These are phyloP conservation scores for Epinotia bilunana DNA, from an alignment of 2,888 invertebrate species.

Conservation along the genomic window DNA sequence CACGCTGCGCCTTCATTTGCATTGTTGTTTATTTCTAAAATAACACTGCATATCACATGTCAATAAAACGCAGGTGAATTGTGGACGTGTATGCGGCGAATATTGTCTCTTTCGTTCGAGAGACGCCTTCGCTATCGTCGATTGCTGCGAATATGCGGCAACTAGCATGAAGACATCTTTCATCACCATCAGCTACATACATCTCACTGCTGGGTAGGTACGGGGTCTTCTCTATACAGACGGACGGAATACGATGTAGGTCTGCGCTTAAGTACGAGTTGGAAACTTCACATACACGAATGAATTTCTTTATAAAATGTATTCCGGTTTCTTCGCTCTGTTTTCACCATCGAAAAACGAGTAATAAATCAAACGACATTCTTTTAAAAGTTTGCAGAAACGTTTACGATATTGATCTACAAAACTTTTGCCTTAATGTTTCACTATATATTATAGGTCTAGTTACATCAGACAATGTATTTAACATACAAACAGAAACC, in stretches of 20 bases:
- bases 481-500: no score
- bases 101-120: not conserved
- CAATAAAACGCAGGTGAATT: not conserved
- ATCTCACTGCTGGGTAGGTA: no score
- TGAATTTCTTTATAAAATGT: not conserved
- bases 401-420: no score
- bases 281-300: not conserved
- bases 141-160: not conserved
- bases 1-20: no score
- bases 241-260: not conserved
- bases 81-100: constrained; percentile 3
- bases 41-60: not conserved
- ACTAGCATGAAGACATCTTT: not conserved
- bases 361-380: no score
- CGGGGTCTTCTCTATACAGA: no score
- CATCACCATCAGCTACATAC: no score
- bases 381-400: no score
- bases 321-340: not conserved
- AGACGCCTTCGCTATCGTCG: not conserved
- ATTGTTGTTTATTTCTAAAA: not conserved
- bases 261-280: not conserved
- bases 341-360: not conserved
- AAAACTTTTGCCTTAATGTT: no score
- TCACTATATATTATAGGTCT: no score
- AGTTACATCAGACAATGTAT: no score